These are phyloP conservation scores for Anoplophora glabripennis DNA, from an alignment of 1,140 invertebrate species.

Conservation along the genomic window DNA sequence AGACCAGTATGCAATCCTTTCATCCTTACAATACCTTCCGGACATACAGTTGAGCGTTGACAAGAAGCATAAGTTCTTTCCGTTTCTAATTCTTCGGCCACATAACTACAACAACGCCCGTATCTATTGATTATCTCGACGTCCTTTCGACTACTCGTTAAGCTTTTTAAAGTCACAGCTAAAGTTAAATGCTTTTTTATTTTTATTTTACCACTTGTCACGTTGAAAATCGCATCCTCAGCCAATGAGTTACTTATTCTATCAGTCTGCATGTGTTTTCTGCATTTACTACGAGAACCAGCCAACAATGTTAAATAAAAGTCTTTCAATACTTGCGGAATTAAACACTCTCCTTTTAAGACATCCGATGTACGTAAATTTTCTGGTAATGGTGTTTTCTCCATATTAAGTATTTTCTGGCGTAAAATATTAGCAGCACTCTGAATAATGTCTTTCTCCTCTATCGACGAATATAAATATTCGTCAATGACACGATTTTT, in stretches of 20 bases:
- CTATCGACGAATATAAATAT: constrained; percentile 2
- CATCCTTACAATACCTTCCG: constrained; percentile 31
- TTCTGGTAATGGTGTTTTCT: constrained; percentile 14
- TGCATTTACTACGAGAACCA: constrained; percentile 10
- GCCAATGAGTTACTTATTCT: constrained; percentile 15
- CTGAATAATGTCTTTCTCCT: background rate
- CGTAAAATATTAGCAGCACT: background rate
- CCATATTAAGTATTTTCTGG: constrained; percentile 2
- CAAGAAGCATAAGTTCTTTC: constrained; percentile 32
- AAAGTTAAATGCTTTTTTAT: constrained; percentile 38
- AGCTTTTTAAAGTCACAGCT: constrained; percentile 42
- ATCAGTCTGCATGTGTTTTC: constrained; percentile 9
- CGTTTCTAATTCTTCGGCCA: constrained; percentile 43
- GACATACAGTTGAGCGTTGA: constrained; percentile 27
- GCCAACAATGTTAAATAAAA: constrained; percentile 17
- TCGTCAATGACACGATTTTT: background rate
- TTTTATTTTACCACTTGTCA: constrained; percentile 34
- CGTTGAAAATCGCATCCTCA: constrained; percentile 32
- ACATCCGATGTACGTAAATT: constrained; percentile 10
- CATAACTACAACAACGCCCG: constrained; percentile 42
- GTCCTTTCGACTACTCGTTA: constrained; percentile 43
- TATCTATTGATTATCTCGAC: constrained; percentile 37
- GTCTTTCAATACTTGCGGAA: constrained; percentile 10
- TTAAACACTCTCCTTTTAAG: constrained; percentile 17
- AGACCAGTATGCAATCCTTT: constrained; percentile 36